These are phyloP conservation scores for Myanophis thanlyinensis DNA, from an alignment of 2,113 vertebrate species.

Conservation along the genomic window DNA sequence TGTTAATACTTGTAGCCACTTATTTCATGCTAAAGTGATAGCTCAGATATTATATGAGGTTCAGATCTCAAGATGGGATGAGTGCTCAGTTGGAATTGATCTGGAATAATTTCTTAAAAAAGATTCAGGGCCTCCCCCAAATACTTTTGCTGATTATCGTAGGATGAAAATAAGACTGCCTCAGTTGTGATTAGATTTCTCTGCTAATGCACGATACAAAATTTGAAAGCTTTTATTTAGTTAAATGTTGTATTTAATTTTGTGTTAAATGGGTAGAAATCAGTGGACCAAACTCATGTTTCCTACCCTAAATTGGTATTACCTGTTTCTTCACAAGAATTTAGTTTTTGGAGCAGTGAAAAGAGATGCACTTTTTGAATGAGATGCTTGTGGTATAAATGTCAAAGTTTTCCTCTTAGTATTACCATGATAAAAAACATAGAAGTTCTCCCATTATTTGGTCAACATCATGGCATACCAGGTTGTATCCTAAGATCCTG, in stretches of 20 bases:
- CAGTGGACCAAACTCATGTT: background rate
- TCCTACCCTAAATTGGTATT: background rate
- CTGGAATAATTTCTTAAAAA: background rate
- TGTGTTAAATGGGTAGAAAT: background rate
- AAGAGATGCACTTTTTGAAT: background rate
- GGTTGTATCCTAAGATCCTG: too few relatives aligned
- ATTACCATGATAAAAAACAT: background rate
- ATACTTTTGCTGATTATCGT: background rate
- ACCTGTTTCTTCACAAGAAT: background rate
- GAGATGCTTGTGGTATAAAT: background rate
- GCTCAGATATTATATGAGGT: background rate
- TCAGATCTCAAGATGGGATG: background rate
- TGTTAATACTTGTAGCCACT: background rate
- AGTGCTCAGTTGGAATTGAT: background rate
- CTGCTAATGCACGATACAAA: background rate
- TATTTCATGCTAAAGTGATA: background rate
- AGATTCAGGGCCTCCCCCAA: background rate
- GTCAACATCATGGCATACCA: background rate
- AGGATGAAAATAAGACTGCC: background rate
- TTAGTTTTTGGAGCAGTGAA: background rate
- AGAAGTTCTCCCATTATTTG: background rate
- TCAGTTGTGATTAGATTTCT: background rate
- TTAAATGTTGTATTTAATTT: background rate
- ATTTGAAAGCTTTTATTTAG: background rate
- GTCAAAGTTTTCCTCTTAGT: background rate